Evolutionary conservation across 1,140 invertebrate genomes (phyloP), one percentile per base, ranked within the genome.

Genomic region (Aphelenchoides besseyi): DNA sequence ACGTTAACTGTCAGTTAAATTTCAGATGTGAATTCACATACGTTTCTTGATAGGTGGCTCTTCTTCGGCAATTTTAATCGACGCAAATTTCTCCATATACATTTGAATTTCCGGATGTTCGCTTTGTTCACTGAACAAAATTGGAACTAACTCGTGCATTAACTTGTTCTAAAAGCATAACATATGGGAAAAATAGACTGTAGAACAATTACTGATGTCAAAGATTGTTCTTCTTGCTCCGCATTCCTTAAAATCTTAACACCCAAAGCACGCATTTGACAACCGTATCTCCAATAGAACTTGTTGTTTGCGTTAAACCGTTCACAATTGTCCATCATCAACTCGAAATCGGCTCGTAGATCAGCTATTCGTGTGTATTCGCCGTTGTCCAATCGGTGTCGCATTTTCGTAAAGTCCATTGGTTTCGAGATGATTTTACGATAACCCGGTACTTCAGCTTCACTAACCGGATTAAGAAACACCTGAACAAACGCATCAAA

Each of bases 321-420:
- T 12, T 61, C 71, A 53, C 75, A 76, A 53, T 76, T 76, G 29
- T 69, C 41, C 55, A 78, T 78, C 72, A 76, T 76, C 18, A 77
- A 29, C 16, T 52, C 23, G 37, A 77, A 76, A 61, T 76, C 75
- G 2, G 36, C n/a, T 26, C 66, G 37, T 12, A 76, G 32, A 30
- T 78, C 75, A 9, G 70, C 53, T 1, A 76, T 33, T 37, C 57
- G n/a, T 57, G 59, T 76, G 12, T 76, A 76, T 9, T 77, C 55
- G 9, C 76, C 76, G 9, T 30, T 71, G 16, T 48, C 57, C 18
- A 71, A n/a, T 5, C 63, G 53, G 30, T 35, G 33, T 12, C 48
- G 9, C 75, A 76, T 78, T 52, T 48, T 68, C 3, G 18, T 16
- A 35, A 76, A 78, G 35, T 76, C 66, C 75, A 76, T 76, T 30